Base-by-base conservation (phyloP, 2,888 invertebrate genomes). In the Priocnemis perturbator region DNA sequence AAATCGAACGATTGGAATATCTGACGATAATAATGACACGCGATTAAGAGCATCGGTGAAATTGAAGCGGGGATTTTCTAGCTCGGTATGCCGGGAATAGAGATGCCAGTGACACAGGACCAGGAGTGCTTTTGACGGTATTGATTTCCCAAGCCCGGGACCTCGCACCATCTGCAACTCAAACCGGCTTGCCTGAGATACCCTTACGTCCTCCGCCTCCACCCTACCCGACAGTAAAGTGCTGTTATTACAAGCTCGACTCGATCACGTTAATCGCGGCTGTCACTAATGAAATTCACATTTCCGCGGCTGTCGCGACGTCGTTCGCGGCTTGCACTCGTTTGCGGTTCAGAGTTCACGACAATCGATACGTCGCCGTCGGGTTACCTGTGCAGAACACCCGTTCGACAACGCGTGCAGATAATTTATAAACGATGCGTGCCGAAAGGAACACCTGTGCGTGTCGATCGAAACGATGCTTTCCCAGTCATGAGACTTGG, bases 121-220 rank as follows among this genome's bases (percentile, higher is more conserved):
- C 75, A 81, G 79, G 81, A 78, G 76, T 74, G 81, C 74, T 86
- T 86, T 86, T 81, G 86, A 81, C 81, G 86, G 83, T 86, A 86
- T 86, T 86, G 86, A 86, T 86, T 86, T 86, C 83, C 77, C 81
- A 83, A 84, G 81, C 78, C 81, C 81, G 83, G 85, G 82, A 84
- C 82, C 83, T 83, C 81, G 78, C 76, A 81, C 83, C 83, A 83
- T 82, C 81, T 79, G 78, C 79, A 81, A 82, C 84, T 81, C 78
- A 81, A 84, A 85, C 83, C 76, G 73, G 66, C 55, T 74, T 59
- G 64, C 53, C 69, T 65, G 69, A 75, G 75, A 74, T 76, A 71
- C 62, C 67, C 69, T 73, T 69, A 67, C 65, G 26, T 50, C n/a
- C 50, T 50, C 53, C 53, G 44, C 17, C 60, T 23, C 26, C 21